Base-by-base conservation (phyloP, 2,113 vertebrate species). In the Capreolus pygargus region DNA sequence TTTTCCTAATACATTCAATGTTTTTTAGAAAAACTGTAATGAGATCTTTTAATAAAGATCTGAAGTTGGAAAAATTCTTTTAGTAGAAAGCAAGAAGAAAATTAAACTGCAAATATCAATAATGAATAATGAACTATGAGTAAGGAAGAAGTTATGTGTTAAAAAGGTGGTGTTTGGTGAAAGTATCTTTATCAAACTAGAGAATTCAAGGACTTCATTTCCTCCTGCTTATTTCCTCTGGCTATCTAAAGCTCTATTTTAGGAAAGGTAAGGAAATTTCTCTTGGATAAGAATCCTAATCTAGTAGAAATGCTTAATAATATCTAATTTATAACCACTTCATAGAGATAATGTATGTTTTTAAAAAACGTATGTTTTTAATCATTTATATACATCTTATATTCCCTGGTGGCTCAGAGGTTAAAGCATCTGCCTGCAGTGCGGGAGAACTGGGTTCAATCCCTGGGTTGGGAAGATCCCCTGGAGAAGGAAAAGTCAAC, bases 1-100 rank as follows among this genome's bases (percentile, higher is more conserved):
- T 45, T 96, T 97, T 94, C 33, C 11, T 47, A 91, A 83, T 58
- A 47, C 12, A 78, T 82, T 96, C 60, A 94, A 92, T 92, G 81
- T 92, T 92, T 52, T 86, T 93, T 94, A 36, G 85, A 78, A 92
- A 89, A 95, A 86, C 57, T 78, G 55, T 83, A 97, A 55, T 91
- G 27, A 86, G 88, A 61, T 86, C 14, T 89, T 95, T 88, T n/a
- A 97, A 90, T 84, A 96, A 54, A 86, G 39, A 88, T 74, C 12
- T 52, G 33, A 16, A 92, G 88, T 16, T 95, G 78, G 83, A 3
- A 88, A 91, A 86, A 90, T 79, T 97, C 64, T 98, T 98, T 89
- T 98, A 79, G 86, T 98, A 92, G 94, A 96, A 36, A 86, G 64
- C 87, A 95, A 98, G 97, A 76, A 58, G 33, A 95, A 97, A 81